Percentiles rank a stretch among this genome's conserved stretches.
phyloP scores from a whole-genome alignment of 2,113 vertebrate species.

The Serinus canaria region DNA sequence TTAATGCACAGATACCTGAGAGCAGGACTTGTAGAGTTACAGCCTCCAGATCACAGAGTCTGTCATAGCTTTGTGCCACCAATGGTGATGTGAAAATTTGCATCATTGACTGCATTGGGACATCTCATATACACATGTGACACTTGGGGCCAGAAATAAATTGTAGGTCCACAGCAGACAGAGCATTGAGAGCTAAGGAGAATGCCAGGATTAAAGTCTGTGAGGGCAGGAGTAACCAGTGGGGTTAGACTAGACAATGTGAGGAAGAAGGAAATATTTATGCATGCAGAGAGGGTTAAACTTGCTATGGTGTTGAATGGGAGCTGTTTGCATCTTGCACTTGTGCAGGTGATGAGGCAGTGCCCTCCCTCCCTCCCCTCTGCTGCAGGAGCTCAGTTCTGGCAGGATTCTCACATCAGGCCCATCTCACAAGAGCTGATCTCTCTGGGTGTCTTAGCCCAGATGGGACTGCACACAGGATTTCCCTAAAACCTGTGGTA shows the following conservation, averaged over 20 bases:
- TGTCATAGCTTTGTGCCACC: neutral
- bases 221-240: neutral
- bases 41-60: neutral
- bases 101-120: neutral
- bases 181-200: neutral
- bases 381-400: neutral
- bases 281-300: neutral
- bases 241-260: neutral
- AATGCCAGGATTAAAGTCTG: neutral
- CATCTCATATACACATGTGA: neutral
- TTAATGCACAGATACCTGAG: neutral
- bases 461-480: neutral
- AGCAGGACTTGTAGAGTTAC: neutral
- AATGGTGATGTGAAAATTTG: neutral
- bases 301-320: neutral
- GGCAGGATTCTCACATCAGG: neutral
- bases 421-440: neutral
- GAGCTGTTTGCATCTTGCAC: neutral
- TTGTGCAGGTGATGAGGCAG: neutral
- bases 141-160: neutral
- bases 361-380: neutral
- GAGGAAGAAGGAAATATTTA: neutral
- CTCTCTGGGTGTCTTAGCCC: neutral
- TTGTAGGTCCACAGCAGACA: neutral
- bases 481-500: neutral